These are phyloP conservation scores for Dicyrtomina minuta DNA, from an alignment of 2,888 invertebrate genomes.

Conservation along the genomic window DNA sequence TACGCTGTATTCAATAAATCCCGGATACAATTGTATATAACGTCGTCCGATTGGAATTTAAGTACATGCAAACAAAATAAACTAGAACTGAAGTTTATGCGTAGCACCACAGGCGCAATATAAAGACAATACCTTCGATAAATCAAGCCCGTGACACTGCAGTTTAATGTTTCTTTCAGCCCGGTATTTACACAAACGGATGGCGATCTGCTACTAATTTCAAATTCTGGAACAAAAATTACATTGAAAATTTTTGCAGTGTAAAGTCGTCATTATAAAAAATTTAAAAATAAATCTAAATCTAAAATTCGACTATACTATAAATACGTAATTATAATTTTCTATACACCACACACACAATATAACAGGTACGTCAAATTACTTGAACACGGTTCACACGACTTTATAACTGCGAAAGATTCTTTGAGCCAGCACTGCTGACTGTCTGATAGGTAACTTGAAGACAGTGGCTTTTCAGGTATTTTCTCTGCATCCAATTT, in stretches of 20 bases:
- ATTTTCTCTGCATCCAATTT: constrained; percentile 61
- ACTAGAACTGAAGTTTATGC: too few relatives aligned
- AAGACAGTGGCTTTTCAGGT: constrained; percentile 57
- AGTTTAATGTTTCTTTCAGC: constrained; percentile 78
- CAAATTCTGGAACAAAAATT: constrained; percentile 65
- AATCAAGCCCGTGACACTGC: constrained; percentile 73
- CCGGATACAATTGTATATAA: too few relatives aligned
- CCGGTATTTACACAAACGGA: constrained; percentile 80
- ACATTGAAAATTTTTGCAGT: too few relatives aligned
- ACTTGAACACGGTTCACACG: constrained; percentile 85
- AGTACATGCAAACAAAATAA: too few relatives aligned
- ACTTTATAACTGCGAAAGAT: constrained; percentile 69
- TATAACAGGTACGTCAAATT: too few relatives aligned
- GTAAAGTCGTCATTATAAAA: not conserved
- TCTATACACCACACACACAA: not conserved
- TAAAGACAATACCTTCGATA: constrained; percentile 67
- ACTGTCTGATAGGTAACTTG: not conserved
- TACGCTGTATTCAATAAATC: too few relatives aligned
- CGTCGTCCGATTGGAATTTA: too few relatives aligned
- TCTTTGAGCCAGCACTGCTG: constrained; percentile 70
- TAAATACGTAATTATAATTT: not conserved
- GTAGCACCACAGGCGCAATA: too few relatives aligned
- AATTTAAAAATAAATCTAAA: constrained; percentile 9
- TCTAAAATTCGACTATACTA: not conserved
- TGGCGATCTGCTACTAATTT: constrained; percentile 77